Conservation (phyloP, 53 echinoderm and acorn worm species). For the Paracentrotus lividus region DNA sequence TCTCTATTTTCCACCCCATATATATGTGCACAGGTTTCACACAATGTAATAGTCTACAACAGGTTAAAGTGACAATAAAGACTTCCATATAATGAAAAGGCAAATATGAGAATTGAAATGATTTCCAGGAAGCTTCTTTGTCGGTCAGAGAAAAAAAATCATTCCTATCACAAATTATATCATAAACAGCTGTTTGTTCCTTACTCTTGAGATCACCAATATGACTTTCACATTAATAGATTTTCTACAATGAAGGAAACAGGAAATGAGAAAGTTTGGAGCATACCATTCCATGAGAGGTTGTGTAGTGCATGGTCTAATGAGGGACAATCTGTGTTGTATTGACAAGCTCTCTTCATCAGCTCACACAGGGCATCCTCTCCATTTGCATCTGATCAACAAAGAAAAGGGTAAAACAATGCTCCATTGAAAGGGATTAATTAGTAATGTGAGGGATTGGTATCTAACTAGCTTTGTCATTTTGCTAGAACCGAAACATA, state of each 20-base stretch:
- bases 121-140: background rate
- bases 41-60: no score
- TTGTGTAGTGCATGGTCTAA: constrained; percentile 47
- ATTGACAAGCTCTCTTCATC: constrained; percentile 68
- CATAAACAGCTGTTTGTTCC: background rate
- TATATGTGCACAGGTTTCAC: no score
- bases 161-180: background rate
- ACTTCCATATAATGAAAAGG: no score
- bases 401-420: background rate
- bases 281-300: constrained; percentile 70
- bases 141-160: background rate
- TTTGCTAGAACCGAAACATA: no score
- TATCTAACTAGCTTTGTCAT: no score
- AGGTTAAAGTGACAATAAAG: no score
- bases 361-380: constrained; percentile 65
- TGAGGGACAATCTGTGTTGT: constrained; percentile 69
- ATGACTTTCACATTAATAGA: background rate
- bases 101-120: background rate
- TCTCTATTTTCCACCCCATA: no score
- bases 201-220: background rate
- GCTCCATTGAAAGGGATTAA: background rate
- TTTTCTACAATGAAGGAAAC: background rate
- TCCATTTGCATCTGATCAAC: constrained; percentile 58
- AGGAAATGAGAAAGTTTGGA: constrained; percentile 10
- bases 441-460: no score